A percentile compares a stretch with the other conserved stretches of the same genome.
Conservation (phyloP, 1,140 invertebrate species). For the Sycobia sp. region DNA sequence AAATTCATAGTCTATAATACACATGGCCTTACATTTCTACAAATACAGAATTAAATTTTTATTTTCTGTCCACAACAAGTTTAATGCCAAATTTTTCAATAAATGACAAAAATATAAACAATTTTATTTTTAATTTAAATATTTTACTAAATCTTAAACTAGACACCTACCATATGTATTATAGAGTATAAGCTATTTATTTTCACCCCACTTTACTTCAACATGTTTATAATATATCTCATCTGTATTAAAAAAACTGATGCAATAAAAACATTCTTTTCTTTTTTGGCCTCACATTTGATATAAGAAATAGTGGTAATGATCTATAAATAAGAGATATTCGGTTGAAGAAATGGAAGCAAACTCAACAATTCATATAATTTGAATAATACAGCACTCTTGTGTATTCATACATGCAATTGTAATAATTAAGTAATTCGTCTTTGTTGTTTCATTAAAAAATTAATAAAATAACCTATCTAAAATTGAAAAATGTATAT, state of each 20-base stretch:
- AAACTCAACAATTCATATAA: conserved; percentile 27
- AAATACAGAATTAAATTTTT: conserved; percentile 37
- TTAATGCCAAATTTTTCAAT: conserved; percentile 17
- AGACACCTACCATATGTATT: conserved; percentile 38
- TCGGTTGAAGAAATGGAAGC: conserved; percentile 26
- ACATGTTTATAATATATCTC: conserved; percentile 48
- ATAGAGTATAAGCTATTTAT: conserved; percentile 27
- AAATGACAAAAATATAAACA: conserved; percentile 19
- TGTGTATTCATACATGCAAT: conserved; percentile 10
- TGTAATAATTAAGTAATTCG: conserved; percentile 33
- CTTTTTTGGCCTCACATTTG: conserved; percentile 55
- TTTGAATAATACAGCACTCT: conserved; percentile 19
- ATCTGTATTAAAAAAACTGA: conserved; percentile 53
- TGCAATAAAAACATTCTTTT: conserved; percentile 54
- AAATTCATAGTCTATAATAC: conserved; percentile 46
- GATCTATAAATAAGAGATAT: conserved; percentile 13
- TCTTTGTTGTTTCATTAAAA: conserved; percentile 30
- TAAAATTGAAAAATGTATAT: conserved; percentile 29
- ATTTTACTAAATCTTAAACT: conserved; percentile 4
- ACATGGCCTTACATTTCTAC: conserved; percentile 32
- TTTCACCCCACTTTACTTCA: conserved; percentile 25
- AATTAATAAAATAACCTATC: conserved; percentile 31
- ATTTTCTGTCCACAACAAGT: conserved; percentile 30
- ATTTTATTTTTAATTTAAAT: conserved; percentile 17
- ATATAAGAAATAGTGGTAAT: conserved; percentile 36